Conservation (phyloP, 92 coral and sea anemone genomes). For the Epizoanthus rinbou region DNA sequence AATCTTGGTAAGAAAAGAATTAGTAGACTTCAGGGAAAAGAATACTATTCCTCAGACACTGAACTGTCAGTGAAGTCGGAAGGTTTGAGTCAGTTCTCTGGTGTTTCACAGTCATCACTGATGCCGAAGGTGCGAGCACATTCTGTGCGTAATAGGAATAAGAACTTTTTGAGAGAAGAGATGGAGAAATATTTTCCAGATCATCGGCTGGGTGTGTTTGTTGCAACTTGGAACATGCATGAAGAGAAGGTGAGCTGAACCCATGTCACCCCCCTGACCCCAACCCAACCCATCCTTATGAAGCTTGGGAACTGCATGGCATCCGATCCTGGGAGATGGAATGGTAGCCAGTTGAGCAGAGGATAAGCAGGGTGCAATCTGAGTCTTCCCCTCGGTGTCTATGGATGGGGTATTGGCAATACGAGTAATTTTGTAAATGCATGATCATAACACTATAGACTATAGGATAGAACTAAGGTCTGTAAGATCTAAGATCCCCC, state of each 20-base stretch:
- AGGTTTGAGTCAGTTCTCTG: slow-evolving; percentile 57
- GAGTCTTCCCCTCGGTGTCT: too few relatives aligned
- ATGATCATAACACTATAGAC: too few relatives aligned
- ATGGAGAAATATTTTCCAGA: slow-evolving; percentile 93
- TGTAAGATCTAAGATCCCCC: too few relatives aligned
- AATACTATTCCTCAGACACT: slow-evolving; percentile 71
- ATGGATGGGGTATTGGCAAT: too few relatives aligned
- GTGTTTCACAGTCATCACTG: slow-evolving; percentile 48
- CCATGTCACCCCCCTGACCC: background rate
- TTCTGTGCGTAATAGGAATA: slow-evolving; percentile 80
- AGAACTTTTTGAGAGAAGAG: slow-evolving; percentile 88
- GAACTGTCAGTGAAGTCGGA: slow-evolving; percentile 57
- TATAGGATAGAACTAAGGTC: too few relatives aligned
- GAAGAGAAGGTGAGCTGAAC: slow-evolving; percentile 84
- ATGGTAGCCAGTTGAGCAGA: too few relatives aligned
- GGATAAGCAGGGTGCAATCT: too few relatives aligned
- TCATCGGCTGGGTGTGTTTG: slow-evolving; percentile 75
- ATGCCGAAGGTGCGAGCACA: slow-evolving; percentile 83
- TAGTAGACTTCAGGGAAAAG: slow-evolving; percentile 19
- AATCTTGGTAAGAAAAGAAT: slow-evolving; percentile 41
- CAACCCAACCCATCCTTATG: background rate
- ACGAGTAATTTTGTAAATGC: too few relatives aligned
- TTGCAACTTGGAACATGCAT: slow-evolving; percentile 99
- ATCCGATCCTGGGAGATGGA: too few relatives aligned
- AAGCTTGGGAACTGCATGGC: too few relatives aligned